Base-by-base conservation (phyloP, 2,888 invertebrate genomes). In the Tipula lateralis region DNA sequence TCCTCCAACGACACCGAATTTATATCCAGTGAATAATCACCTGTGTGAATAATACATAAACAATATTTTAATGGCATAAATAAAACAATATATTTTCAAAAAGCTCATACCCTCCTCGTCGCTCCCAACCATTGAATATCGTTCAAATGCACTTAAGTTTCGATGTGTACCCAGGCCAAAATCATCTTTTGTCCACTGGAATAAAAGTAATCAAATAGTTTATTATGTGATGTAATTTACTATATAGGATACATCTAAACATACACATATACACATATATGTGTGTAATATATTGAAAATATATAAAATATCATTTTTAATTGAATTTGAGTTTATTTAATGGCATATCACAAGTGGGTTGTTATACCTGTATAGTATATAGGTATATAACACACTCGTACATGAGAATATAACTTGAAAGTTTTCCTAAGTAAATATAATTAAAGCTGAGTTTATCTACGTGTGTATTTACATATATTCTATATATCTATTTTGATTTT, bases 91-190 rank as follows among this genome's bases (percentile, higher is more conserved):
- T n/a, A n/a, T n/a, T n/a, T n/a, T n/a, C n/a, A n/a, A n/a, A n/a
- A n/a, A 84, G 50, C 83, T 89, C 92, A 91, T 89, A 94, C 98
- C 98, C 93, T 97, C 97, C 90, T 96, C 97, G 89, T 97, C 97
- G 88, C 96, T 97, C 82, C 99, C 99, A 86, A 98, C 95, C 98
- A 99, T 99, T 86, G 95, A 94, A 91, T 99, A 99, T 85, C 99
- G 93, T 86, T 97, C 96, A 90, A 96, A 99, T 50, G 97, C 97
- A 85, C 96, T 96, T 85, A 99, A 92, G 87, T 96, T 95, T 86
- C 98, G 92, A 88, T 97, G 96, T 0, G 96, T 94, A 0, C 99
- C 99, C 36, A 99, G 92, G 0, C 98, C 99, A 88, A 98, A 99
- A 88, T 97, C 98, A 88, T 98, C 97, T 88, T 97, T 96, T 85